A percentile compares a stretch with the other conserved stretches of the same genome.
Evolutionary conservation across 1,140 invertebrate genomes (phyloP).

Genomic region (Liolophura sinensis): DNA sequence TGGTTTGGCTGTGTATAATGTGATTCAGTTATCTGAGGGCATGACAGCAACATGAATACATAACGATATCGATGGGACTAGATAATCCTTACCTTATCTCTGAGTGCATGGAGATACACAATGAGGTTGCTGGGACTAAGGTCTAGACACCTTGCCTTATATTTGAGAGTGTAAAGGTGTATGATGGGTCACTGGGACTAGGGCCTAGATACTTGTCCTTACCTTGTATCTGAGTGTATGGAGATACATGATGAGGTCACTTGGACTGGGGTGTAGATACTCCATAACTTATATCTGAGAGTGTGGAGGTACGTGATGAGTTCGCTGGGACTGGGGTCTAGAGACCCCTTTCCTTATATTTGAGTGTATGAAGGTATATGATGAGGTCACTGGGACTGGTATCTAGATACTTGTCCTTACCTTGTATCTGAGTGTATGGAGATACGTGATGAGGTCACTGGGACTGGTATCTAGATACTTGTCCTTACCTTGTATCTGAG

Average conservation of each 20-base stretch:
- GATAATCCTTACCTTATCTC: slow-evolving; percentile 77
- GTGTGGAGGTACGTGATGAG: not conserved
- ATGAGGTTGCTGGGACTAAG: too few relatives aligned
- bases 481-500: slow-evolving; percentile 79
- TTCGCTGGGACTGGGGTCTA: not conserved
- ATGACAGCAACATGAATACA: not conserved
- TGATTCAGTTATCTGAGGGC: slow-evolving; percentile 1
- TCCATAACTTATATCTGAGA: not conserved
- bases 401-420: too few relatives aligned
- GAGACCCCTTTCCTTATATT: slow-evolving; percentile 77
- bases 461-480: too few relatives aligned
- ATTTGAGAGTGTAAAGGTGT: not conserved
- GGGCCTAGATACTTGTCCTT: too few relatives aligned
- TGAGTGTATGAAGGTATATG: slow-evolving; percentile 94
- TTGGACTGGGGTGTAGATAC: too few relatives aligned
- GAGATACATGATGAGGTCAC: slow-evolving; percentile 56
- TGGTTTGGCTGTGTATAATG: too few relatives aligned
- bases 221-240: slow-evolving; percentile 93
- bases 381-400: too few relatives aligned
- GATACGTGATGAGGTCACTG: not conserved
- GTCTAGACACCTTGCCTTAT: too few relatives aligned
- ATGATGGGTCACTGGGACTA: not conserved
- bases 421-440: not conserved
- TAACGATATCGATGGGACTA: not conserved
- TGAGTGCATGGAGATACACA: slow-evolving; percentile 94